These are phyloP conservation scores for Gymnogyps californianus DNA, from an alignment of 2,113 vertebrate species.

Conservation along the genomic window DNA sequence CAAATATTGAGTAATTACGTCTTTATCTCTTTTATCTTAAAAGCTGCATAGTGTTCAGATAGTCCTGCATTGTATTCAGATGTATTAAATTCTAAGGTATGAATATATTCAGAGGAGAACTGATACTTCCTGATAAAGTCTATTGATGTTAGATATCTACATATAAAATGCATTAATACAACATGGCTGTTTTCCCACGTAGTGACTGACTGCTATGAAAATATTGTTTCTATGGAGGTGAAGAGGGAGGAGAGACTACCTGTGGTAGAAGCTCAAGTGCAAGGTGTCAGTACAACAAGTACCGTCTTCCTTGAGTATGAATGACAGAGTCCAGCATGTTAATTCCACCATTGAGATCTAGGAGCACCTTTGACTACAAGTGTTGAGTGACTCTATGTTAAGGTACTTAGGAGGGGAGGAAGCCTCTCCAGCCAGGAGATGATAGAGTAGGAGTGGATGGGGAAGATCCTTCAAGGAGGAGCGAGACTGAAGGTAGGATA, in stretches of 20 bases:
- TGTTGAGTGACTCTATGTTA: background rate
- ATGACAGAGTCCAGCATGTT: background rate
- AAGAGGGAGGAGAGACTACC: background rate
- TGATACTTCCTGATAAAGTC: background rate
- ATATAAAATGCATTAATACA: background rate
- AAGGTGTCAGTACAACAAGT: background rate
- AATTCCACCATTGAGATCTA: background rate
- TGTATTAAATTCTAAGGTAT: background rate
- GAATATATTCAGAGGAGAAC: background rate
- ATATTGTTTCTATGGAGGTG: background rate
- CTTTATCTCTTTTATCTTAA: background rate
- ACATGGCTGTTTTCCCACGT: background rate
- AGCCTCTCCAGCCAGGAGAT: background rate
- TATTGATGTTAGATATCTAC: background rate
- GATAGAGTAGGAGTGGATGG: background rate
- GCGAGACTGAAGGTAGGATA: background rate
- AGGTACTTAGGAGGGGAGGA: background rate
- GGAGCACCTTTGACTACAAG: background rate
- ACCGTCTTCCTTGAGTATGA: background rate
- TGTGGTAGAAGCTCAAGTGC: background rate
- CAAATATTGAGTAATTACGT: background rate
- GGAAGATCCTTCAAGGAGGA: background rate
- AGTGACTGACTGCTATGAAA: background rate
- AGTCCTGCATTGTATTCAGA: background rate
- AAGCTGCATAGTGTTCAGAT: background rate